Evolutionary conservation across 2,888 invertebrate genomes (phyloP), one percentile per base, ranked within the genome.

Genomic region (Amphimallon solstitiale): DNA sequence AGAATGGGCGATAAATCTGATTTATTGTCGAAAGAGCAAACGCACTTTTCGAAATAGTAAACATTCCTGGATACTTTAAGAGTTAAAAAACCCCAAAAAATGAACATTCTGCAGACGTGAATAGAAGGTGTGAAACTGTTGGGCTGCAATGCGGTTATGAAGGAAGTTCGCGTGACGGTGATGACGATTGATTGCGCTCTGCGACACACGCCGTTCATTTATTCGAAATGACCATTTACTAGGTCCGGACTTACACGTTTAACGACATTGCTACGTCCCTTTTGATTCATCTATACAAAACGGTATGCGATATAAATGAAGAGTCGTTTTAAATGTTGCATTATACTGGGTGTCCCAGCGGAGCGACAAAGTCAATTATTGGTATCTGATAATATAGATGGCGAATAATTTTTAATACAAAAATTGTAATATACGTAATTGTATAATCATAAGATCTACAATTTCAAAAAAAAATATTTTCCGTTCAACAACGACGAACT

Each of bases 61-160:
- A 14, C 35, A 51, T 51, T 51, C 17, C 51, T 35, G 10, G 15
- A 51, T 51, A 35, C 35, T 2, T 17, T 35, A 35, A 29, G 29
- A 29, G 9, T 9, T 29, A 5, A 29, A 29, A 9, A 9, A 29
- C 5, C 29, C 29, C 29, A 29, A 29, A 29, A n/a, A 29, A 29
- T 29, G n/a, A 51, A 10, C 51, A 35, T 17, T 9, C 15, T 14
- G 17, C 35, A 35, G 7, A 14, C 35, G n/a, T 35, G 17, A 10
- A 6, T 63, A 38, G 29, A 51, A 63, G 37, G 38, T 48, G 38
- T 43, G 45, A 46, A 45, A 23, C 59, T 49, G 62, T 66, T 61
- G 54, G 63, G 71, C 71, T 71, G 71, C 71, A 71, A 60, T 71
- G 71, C 71, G 68, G 71, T 52, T 68, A 60, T 38, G 60, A 69